Conservation (phyloP, 2,888 invertebrate species). For the Monochamus alternatus region DNA sequence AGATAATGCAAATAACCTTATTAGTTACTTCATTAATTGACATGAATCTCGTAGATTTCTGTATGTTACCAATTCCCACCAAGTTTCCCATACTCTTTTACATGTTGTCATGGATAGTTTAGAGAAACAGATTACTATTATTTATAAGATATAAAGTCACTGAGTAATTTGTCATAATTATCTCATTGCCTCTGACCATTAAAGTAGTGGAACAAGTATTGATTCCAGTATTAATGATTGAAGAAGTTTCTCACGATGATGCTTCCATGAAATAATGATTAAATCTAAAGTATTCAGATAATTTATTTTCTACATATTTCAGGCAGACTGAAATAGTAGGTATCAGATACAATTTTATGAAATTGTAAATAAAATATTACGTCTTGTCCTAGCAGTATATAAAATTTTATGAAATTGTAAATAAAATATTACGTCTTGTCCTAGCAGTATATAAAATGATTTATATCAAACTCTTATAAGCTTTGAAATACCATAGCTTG, state of each 20-base stretch:
- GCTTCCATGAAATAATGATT: too few relatives aligned
- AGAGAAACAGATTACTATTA: conserved; percentile 9
- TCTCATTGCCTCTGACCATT: neutral
- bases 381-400: too few relatives aligned
- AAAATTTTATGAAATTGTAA: too few relatives aligned
- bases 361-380: too few relatives aligned
- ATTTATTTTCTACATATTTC: too few relatives aligned
- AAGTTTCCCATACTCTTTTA: conserved; percentile 14
- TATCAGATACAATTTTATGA: too few relatives aligned
- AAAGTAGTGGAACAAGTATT: neutral
- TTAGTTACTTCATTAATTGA: conserved; percentile 26
- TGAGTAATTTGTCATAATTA: conserved; percentile 8
- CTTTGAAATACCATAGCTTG: too few relatives aligned
- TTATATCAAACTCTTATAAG: too few relatives aligned
- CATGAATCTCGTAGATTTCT: conserved; percentile 11
- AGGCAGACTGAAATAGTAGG: too few relatives aligned
- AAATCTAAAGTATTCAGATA: too few relatives aligned
- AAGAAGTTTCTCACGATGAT: neutral
- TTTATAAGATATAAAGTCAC: neutral
- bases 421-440: too few relatives aligned
- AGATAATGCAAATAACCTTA: conserved; percentile 6
- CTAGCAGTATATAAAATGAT: too few relatives aligned
- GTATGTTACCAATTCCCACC: neutral
- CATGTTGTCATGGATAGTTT: neutral
- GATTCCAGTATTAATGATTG: neutral